A percentile compares a stretch with the other conserved stretches of the same genome.
Conservation (phyloP, 2,113 vertebrate species). For the Cairina moschata region DNA sequence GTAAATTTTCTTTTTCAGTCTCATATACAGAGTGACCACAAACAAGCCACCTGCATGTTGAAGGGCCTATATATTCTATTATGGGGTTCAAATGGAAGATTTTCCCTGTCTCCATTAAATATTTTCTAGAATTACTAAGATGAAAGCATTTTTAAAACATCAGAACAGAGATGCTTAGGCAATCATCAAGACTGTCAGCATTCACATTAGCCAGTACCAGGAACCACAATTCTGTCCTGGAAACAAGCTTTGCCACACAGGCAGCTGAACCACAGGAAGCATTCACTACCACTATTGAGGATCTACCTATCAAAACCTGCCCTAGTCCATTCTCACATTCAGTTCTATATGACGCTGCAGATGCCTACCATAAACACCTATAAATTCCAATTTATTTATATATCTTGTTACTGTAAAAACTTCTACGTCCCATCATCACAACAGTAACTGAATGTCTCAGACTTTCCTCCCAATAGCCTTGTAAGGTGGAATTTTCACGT, state of each 20-base stretch:
- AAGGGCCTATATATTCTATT: neutral
- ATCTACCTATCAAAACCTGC: rapidly evolving
- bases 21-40: neutral
- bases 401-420: neutral
- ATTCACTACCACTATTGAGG: neutral
- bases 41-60: neutral
- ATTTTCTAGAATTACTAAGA: neutral
- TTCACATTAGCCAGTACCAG: neutral
- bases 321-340: neutral
- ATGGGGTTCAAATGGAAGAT: neutral
- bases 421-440: neutral
- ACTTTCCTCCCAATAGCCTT: neutral
- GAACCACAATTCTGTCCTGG: neutral
- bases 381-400: neutral
- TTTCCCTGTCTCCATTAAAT: neutral
- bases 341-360: too few species aligned
- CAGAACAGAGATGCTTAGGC: neutral
- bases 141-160: neutral
- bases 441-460: neutral
- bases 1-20: neutral
- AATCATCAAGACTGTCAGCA: neutral
- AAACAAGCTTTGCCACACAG: neutral
- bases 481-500: neutral
- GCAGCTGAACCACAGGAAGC: neutral
- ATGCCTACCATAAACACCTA: too few species aligned